Base-by-base conservation (phyloP, 2,797 vertebrate species). In the Hippoglossus hippoglossus region DNA sequence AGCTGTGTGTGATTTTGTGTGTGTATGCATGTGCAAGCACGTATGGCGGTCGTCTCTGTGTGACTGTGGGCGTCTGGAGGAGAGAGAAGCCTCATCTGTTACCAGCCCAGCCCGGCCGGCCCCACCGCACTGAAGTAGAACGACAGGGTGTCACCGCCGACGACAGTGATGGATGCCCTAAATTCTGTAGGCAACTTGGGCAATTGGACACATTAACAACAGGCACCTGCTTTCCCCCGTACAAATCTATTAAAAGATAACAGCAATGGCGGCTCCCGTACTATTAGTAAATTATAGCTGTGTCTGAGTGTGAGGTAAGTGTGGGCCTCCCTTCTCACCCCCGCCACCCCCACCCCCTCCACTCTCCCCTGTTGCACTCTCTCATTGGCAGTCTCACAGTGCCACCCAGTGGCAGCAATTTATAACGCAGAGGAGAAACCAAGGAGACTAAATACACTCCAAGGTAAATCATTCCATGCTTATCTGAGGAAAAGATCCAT, bases 241-340 rank as follows among this genome's bases (percentile, higher is more conserved):
- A 95, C 93, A 94, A 95, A 95, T 95, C 94, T 95, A 96, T 95
- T 96, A 96, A 96, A 96, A 95, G 94, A 96, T 95, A 95, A 94
- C 94, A 93, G 93, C 90, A 94, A 94, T 91, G 90, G 92, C 89
- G 81, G 89, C 92, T 92, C 87, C 83, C 59, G 84, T 92, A 94
- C 92, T 94, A 93, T 94, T 95, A 94, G 93, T 94, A 95, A 94
- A 95, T 94, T 94, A 95, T 94, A 93, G 91, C 91, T 91, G 87
- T 94, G 93, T 91, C 89, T 91, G 88, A 82, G 73, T 84, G 84
- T 81, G 82, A 83, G 88, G 87, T 87, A 81, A 89, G 82, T 82
- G 78, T 84, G 82, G 81, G 76, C 72, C 89, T 84, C 85, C 77
- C 64, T 73, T 78, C 77, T 74, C 70, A 63, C 65, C 64, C 68